Evolutionary conservation across 2,113 vertebrate genomes (phyloP).

Genomic region (Anser brachyrhynchus): DNA sequence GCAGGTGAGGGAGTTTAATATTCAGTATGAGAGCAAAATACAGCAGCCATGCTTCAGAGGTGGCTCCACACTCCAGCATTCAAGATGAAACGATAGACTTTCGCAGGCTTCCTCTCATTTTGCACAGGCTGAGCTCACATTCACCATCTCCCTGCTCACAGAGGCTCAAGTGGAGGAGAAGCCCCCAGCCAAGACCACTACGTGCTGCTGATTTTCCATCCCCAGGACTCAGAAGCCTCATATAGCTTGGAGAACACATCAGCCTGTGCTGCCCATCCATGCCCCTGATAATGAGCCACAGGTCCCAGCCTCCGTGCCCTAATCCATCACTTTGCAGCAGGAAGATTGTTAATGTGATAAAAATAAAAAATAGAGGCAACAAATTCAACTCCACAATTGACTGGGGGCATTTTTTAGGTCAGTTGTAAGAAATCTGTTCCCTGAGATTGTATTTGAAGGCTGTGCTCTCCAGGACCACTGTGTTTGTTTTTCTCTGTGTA

Average conservation of each 20-base stretch:
- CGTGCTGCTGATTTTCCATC: background rate
- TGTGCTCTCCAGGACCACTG: constrained; percentile 1
- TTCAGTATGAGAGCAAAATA: background rate
- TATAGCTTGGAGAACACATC: background rate
- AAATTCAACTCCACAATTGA: background rate
- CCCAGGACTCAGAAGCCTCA: fast-evolving
- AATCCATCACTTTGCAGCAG: background rate
- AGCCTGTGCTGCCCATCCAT: background rate
- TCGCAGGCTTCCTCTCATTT: background rate
- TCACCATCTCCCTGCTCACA: background rate
- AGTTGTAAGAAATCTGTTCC: background rate
- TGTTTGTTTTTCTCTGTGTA: constrained; percentile 27
- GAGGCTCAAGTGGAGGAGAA: background rate
- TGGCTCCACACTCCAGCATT: background rate
- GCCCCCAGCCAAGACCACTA: background rate
- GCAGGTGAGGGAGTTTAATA: background rate
- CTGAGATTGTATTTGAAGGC: background rate
- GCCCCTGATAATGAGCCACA: background rate
- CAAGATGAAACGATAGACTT: background rate
- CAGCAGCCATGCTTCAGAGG: background rate
- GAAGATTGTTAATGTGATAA: background rate
- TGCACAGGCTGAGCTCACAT: background rate
- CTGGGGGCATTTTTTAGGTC: background rate
- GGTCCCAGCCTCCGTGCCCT: background rate
- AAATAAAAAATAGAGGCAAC: background rate